Evolutionary conservation across 2,113 vertebrate genomes (phyloP).

Genomic region (Pygathrix nemaeus): DNA sequence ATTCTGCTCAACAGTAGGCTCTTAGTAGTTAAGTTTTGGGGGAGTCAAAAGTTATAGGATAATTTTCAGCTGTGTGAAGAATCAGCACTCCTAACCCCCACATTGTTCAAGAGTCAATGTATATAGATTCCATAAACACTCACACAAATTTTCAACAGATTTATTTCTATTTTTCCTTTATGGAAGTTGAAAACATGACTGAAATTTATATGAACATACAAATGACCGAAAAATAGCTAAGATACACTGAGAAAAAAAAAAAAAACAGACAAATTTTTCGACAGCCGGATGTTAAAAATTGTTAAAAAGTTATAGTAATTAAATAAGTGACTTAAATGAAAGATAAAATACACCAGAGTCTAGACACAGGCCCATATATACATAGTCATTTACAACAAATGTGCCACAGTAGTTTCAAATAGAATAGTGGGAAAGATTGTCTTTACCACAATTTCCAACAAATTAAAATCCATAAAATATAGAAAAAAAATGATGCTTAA

Average conservation of each 20-base stretch:
- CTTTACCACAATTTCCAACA: neutral
- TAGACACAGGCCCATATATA: neutral
- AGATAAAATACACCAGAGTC: neutral
- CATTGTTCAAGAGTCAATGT: neutral
- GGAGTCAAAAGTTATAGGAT: neutral
- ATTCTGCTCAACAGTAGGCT: neutral
- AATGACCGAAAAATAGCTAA: neutral
- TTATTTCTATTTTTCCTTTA: neutral
- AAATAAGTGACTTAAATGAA: neutral
- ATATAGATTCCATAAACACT: neutral
- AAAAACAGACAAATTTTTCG: neutral
- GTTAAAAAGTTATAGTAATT: neutral
- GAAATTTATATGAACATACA: neutral
- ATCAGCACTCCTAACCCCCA: neutral
- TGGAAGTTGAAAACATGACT: neutral
- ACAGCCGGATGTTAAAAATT: neutral
- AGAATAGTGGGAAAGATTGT: neutral
- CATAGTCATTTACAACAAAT: neutral
- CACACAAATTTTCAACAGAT: neutral
- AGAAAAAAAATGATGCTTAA: neutral
- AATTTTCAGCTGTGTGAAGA: neutral
- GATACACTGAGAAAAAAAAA: neutral
- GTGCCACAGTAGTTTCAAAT: neutral
- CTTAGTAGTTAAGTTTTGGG: neutral
- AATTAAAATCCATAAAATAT: neutral